phyloP scores from a whole-genome alignment of 2,888 invertebrate genomes.

The Tribolium freemani region DNA sequence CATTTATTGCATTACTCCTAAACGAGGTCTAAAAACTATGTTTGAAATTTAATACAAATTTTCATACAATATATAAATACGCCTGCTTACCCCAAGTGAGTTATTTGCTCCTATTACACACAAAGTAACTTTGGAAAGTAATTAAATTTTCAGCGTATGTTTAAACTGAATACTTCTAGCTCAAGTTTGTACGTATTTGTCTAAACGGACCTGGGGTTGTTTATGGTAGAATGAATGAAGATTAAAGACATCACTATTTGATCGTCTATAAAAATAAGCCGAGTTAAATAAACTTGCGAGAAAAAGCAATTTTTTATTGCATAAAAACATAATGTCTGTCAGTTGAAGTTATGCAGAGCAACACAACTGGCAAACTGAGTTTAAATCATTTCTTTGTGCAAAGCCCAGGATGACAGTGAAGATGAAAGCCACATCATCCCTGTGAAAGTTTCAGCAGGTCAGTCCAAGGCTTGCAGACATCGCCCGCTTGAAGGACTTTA shows the following conservation, averaged over 20 bases:
- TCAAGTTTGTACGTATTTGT: not conserved
- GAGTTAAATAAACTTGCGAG: not conserved
- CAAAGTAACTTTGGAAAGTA: not conserved
- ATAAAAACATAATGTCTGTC: too few species aligned
- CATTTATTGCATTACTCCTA: not conserved
- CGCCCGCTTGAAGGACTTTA: conserved; percentile 28
- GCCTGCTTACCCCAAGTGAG: not conserved
- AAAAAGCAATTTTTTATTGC: too few species aligned
- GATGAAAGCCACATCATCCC: conserved; percentile 27
- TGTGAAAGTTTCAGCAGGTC: conserved; percentile 23
- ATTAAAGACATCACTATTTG: not conserved
- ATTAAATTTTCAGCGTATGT: not conserved
- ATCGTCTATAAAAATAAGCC: not conserved
- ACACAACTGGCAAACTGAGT: not conserved
- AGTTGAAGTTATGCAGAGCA: not conserved
- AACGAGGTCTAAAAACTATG: not conserved
- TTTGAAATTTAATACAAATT: not conserved
- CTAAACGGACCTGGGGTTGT: not conserved
- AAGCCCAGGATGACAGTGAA: conserved; percentile 2
- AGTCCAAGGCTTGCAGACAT: conserved; percentile 12
- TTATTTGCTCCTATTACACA: not conserved
- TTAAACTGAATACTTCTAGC: not conserved
- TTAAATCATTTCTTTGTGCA: not conserved
- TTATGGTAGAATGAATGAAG: not conserved
- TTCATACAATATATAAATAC: not conserved